Conservation (phyloP, 53 echinoderm and acorn worm species). For the Arbacia lixula region DNA sequence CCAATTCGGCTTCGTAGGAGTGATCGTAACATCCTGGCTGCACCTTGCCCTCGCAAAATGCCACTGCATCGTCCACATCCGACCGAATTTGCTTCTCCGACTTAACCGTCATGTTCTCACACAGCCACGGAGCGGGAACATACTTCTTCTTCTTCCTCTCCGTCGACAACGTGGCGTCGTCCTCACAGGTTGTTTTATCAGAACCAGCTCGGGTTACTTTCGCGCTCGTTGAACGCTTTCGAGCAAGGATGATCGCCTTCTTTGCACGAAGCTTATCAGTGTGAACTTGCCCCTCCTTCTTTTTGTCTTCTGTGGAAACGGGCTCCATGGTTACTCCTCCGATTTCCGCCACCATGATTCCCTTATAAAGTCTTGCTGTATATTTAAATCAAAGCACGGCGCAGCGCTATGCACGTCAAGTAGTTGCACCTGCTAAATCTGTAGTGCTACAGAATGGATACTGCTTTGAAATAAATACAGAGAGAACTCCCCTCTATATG, state of each 20-base stretch:
- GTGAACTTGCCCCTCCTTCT: neutral
- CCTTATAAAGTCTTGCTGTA: too few relatives aligned
- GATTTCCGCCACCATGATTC: constrained; percentile 18
- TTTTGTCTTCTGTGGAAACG: neutral
- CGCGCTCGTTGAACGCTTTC: neutral
- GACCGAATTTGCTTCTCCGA: neutral
- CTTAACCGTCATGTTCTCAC: constrained; percentile 6
- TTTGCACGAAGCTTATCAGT: constrained; percentile 19
- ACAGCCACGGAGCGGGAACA: constrained; percentile 3
- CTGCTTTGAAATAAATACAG: too few relatives aligned
- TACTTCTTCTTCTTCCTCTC: constrained; percentile 24
- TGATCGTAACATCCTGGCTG: constrained; percentile 17
- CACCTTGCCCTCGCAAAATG: neutral
- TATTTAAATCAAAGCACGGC: too few relatives aligned
- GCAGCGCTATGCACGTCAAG: too few relatives aligned
- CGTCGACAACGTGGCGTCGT: too few relatives aligned
- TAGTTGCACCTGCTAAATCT: too few relatives aligned
- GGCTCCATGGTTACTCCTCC: neutral
- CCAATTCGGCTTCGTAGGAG: neutral
- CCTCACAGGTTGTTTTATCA: too few relatives aligned
- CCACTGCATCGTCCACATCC: constrained; percentile 31
- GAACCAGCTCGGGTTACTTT: neutral
- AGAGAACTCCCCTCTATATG: too few relatives aligned
- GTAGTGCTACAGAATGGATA: too few relatives aligned
- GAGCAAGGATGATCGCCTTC: constrained; percentile 11